These are phyloP conservation scores for Sylvilagus bachmani DNA, from an alignment of 2,113 vertebrate genomes.

Conservation along the genomic window DNA sequence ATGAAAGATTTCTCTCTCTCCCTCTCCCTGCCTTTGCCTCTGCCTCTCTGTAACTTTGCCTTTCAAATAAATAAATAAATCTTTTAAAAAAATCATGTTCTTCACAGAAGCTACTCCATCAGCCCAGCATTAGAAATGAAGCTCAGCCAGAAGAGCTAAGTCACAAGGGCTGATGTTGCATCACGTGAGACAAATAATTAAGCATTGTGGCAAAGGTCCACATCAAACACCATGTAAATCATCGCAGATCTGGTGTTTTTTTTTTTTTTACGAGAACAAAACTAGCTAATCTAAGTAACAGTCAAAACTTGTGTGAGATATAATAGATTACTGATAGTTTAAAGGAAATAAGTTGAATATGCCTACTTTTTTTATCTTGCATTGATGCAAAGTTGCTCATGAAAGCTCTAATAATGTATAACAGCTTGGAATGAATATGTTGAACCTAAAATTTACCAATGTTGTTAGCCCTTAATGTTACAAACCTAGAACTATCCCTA, in stretches of 20 bases:
- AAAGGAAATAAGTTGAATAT: not conserved
- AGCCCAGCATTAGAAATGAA: not conserved
- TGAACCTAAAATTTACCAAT: not conserved
- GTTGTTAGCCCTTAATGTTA: not conserved
- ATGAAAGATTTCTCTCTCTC: too few species aligned
- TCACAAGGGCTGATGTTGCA: not conserved
- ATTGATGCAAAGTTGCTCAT: not conserved
- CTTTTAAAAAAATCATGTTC: not conserved
- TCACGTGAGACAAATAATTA: not conserved
- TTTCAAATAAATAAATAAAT: too few species aligned
- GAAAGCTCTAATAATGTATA: not conserved
- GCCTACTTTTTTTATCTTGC: not conserved
- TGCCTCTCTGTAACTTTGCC: too few species aligned
- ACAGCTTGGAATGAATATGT: not conserved
- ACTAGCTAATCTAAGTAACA: not conserved
- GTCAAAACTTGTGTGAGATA: not conserved
- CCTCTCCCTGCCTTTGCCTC: too few species aligned
- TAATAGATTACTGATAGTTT: not conserved
- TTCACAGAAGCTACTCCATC: not conserved
- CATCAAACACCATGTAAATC: not conserved
- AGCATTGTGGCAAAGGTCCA: not conserved
- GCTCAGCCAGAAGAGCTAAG: not conserved
- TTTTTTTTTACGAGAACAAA: not conserved
- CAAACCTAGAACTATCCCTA: not conserved
- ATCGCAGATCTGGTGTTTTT: not conserved